Percentiles rank a stretch among this genome's conserved stretches.
Evolutionary conservation across 1,140 invertebrate genomes (phyloP).

Genomic region (Diachasmimorpha longicaudata): DNA sequence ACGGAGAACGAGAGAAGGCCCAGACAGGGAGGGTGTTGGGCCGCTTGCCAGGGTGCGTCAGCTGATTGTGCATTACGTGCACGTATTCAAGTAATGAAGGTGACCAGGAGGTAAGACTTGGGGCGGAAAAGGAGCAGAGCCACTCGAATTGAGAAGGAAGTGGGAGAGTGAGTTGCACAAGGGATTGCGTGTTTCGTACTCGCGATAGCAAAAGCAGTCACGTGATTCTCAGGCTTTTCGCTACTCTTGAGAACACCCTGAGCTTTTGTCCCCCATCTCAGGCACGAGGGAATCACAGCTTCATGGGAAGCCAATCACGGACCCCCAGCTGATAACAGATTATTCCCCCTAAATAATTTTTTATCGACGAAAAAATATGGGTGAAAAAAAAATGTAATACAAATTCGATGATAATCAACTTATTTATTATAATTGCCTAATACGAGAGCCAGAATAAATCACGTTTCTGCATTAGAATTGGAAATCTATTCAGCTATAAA

Average conservation of each 20-base stretch:
- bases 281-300: neutral
- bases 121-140: neutral
- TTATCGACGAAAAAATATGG: no score
- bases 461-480: no score
- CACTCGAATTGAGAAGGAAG: neutral
- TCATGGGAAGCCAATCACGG: neutral
- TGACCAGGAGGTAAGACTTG: conserved; percentile 17
- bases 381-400: no score
- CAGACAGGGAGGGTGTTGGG: neutral
- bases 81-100: conserved; percentile 29
- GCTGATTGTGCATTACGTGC: conserved; percentile 13
- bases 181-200: neutral
- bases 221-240: conserved; percentile 13
- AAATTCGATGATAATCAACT: no score
- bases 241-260: neutral
- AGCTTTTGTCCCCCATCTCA: neutral
- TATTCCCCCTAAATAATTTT: no score
- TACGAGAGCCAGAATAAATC: no score
- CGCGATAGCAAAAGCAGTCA: neutral
- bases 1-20: neutral
- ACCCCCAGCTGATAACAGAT: no score
- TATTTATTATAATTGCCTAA: no score
- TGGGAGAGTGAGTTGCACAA: neutral
- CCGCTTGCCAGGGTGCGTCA: neutral
- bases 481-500: no score